Base-by-base conservation (phyloP, 2,888 invertebrate species). In the Drosophila recens region DNA sequence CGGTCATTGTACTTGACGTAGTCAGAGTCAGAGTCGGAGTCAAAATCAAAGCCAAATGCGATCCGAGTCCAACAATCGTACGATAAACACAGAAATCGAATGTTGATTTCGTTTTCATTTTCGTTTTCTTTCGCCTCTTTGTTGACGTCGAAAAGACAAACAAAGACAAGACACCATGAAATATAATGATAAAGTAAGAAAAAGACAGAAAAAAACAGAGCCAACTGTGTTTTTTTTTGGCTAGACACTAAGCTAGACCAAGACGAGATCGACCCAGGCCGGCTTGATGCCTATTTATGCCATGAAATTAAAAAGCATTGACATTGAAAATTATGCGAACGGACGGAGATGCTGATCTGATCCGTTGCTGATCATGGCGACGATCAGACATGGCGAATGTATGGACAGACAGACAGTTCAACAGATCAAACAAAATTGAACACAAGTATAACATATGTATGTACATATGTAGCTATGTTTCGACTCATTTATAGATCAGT, bases 291-390 rank as follows among this genome's bases (percentile, higher is more conserved):
- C 73, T 62, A 77, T 75, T 86, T 76, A 79, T 79, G 83, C 75
- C 83, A 79, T 67, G 67, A 77, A 80, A 76, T 83, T 80, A 63
- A 87, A 84, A 86, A 82, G 82, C 87, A 84, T 84, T 87, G 87
- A 87, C 84, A 84, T 84, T 84, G 84, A 84, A 84, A 87, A 82
- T 75, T 71, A 87, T 84, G 84, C 84, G 73, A 85, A 77, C 71
- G 67, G 51, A 62, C 62, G 48, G 48, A 54, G 34, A 34, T 38
- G 56, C 17, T 20, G 57, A 48, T 30, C 30, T 17, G 48, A 27
- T 15, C 15, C 45, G 45, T 13, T 3, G 46, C 15, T 51, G 34
- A 51, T 17, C n/a, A 13, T 10, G 20, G n/a, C n/a, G n/a, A n/a
- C n/a, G n/a, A n/a, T n/a, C n/a, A n/a, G n/a, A n/a, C n/a, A n/a